A percentile compares a stretch with the other conserved stretches of the same genome.
phyloP scores from a whole-genome alignment of 92 coral and sea anemone genomes.

The Porites rus region DNA sequence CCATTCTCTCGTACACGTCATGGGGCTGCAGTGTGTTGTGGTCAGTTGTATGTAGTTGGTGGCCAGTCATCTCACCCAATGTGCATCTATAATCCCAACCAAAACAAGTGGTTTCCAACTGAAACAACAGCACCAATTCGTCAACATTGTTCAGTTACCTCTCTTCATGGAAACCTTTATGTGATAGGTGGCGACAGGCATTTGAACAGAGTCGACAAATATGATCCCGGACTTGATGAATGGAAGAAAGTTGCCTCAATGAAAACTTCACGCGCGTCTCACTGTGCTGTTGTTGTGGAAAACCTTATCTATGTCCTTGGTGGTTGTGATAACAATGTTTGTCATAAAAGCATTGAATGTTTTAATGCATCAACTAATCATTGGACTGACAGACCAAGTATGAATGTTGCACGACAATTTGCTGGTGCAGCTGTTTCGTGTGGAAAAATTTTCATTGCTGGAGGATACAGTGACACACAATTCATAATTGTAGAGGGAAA shows the following conservation, averaged over 20 bases:
- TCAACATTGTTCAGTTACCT: background rate
- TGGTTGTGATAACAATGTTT: slow-evolving; percentile 11
- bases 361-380: slow-evolving; percentile 15
- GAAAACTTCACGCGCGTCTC: slow-evolving; percentile 42
- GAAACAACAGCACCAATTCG: no score
- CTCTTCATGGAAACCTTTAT: slow-evolving; percentile 30
- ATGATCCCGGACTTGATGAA: slow-evolving; percentile 8
- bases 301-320: slow-evolving; percentile 42
- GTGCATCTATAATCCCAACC: background rate
- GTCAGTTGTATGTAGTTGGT: slow-evolving; percentile 37
- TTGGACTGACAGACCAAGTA: slow-evolving; percentile 41
- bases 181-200: slow-evolving; percentile 35
- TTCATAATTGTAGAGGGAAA: slow-evolving; percentile 28
- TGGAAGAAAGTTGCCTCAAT: slow-evolving; percentile 49
- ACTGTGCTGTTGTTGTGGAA: slow-evolving; percentile 48
- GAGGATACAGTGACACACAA: slow-evolving; percentile 24
- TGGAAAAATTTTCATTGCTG: slow-evolving; percentile 37
- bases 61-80: background rate
- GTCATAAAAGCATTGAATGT: slow-evolving; percentile 29
- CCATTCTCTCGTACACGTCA: slow-evolving; percentile 36
- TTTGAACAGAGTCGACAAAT: background rate
- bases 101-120: background rate
- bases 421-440: slow-evolving; percentile 33
- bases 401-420: slow-evolving; percentile 35
- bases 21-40: slow-evolving; percentile 49